A percentile compares a stretch with the other conserved stretches of the same genome.
These are phyloP conservation scores for Morinoia aosen DNA, from an alignment of 2,888 invertebrate genomes.

Conservation along the genomic window DNA sequence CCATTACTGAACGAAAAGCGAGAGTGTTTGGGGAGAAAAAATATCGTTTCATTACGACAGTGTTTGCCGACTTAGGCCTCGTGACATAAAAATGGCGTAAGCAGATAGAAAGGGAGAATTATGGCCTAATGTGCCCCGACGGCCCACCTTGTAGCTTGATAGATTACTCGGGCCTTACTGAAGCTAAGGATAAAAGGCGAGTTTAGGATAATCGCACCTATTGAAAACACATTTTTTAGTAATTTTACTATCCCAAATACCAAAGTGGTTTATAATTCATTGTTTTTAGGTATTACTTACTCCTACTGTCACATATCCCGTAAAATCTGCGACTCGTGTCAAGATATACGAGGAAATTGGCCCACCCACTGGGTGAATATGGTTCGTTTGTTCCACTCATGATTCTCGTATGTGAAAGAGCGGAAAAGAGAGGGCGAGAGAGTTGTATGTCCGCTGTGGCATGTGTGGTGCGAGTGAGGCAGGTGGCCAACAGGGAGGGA, in stretches of 20 bases:
- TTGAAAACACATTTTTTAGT: neutral
- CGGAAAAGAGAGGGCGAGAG: constrained; percentile 9
- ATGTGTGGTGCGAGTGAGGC: constrained; percentile 40
- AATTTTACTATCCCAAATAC: neutral
- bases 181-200: neutral
- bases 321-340: too few species aligned
- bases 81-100: neutral
- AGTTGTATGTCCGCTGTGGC: constrained; percentile 33
- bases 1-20: neutral
- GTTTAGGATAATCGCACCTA: neutral
- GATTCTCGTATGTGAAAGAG: neutral
- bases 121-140: neutral
- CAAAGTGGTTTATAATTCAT: neutral
- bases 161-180: neutral
- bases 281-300: too few species aligned
- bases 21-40: neutral
- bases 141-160: neutral
- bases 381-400: neutral
- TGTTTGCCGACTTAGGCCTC: neutral
- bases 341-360: too few species aligned
- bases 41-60: neutral
- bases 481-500: constrained; percentile 31
- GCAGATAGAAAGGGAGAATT: neutral
- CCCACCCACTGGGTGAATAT: neutral
- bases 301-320: too few species aligned